Evolutionary conservation across 1,140 invertebrate species (phyloP).

Genomic region (Caenorhabditis remanei): DNA sequence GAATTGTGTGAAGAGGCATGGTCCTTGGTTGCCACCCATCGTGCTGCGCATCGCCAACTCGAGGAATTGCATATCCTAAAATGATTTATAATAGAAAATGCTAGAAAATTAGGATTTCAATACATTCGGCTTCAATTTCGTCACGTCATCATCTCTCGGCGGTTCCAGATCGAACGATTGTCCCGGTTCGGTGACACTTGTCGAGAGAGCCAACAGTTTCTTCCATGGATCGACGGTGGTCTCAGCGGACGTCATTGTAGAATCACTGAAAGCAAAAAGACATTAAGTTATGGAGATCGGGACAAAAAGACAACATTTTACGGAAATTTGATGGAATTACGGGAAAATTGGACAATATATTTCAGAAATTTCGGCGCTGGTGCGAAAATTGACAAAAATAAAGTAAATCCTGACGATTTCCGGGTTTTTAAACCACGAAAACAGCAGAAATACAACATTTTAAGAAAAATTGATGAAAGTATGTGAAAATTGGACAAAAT

Average conservation of each 20-base stretch:
- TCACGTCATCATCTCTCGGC: too few relatives aligned
- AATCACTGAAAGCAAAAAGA: background rate
- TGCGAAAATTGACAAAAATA: background rate
- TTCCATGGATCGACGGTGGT: background rate
- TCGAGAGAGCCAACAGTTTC: background rate
- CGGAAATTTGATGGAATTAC: background rate
- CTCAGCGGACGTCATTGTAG: background rate
- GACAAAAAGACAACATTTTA: too few relatives aligned
- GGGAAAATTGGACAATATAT: background rate
- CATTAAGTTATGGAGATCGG: too few relatives aligned
- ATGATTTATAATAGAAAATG: background rate
- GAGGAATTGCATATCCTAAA: conserved; percentile 19
- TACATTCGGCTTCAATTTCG: too few relatives aligned
- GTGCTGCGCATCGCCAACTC: background rate
- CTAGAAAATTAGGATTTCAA: too few relatives aligned
- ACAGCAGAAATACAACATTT: too few relatives aligned
- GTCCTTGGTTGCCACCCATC: background rate
- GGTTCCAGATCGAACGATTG: background rate
- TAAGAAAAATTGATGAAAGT: too few relatives aligned
- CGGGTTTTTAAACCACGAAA: too few relatives aligned
- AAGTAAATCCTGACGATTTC: background rate
- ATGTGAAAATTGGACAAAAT: background rate
- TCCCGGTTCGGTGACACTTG: background rate
- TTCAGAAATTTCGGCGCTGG: background rate
- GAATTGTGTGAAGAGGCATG: conserved; percentile 36